Conservation (phyloP, 2,888 invertebrate species). For the Trichacis sp. region DNA sequence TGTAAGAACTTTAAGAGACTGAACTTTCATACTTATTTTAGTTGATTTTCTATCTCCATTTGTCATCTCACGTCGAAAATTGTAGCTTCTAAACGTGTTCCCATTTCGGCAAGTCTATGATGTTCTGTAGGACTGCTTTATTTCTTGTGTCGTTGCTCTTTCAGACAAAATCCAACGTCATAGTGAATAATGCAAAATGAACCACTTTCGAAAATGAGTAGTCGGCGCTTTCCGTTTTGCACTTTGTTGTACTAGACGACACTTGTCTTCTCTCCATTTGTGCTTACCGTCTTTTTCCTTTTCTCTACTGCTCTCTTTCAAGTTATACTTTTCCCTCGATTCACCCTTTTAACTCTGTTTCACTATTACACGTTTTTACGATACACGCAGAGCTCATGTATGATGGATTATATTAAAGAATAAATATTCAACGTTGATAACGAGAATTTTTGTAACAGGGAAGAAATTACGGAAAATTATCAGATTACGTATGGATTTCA, state of each 20-base stretch:
- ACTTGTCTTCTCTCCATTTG: slow-evolving; percentile 49
- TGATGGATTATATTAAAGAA: slow-evolving; percentile 13
- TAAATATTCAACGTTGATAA: slow-evolving; percentile 35
- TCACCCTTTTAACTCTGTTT: slow-evolving; percentile 21
- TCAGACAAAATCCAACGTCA: slow-evolving; percentile 19
- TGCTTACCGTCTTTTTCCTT: slow-evolving; percentile 10
- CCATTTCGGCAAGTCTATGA: too few relatives aligned
- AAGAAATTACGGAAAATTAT: too few relatives aligned
- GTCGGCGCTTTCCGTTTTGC: slow-evolving; percentile 41
- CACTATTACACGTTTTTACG: slow-evolving; percentile 14
- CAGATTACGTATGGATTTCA: too few relatives aligned
- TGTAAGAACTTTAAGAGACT: too few relatives aligned
- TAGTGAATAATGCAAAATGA: slow-evolving; percentile 52
- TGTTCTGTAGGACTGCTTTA: too few relatives aligned
- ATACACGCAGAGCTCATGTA: slow-evolving; percentile 27
- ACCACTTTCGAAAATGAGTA: slow-evolving; percentile 55
- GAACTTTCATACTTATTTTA: too few relatives aligned
- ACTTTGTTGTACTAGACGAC: slow-evolving; percentile 44
- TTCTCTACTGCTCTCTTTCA: slow-evolving; percentile 15
- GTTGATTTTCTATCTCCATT: too few relatives aligned
- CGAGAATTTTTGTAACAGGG: too few relatives aligned
- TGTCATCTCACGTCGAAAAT: too few relatives aligned
- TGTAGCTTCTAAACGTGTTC: too few relatives aligned
- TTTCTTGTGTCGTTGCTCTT: slow-evolving; percentile 10
- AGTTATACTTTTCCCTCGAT: slow-evolving; percentile 27